Conservation (phyloP, 2,113 vertebrate species). For the Natator depressus region DNA sequence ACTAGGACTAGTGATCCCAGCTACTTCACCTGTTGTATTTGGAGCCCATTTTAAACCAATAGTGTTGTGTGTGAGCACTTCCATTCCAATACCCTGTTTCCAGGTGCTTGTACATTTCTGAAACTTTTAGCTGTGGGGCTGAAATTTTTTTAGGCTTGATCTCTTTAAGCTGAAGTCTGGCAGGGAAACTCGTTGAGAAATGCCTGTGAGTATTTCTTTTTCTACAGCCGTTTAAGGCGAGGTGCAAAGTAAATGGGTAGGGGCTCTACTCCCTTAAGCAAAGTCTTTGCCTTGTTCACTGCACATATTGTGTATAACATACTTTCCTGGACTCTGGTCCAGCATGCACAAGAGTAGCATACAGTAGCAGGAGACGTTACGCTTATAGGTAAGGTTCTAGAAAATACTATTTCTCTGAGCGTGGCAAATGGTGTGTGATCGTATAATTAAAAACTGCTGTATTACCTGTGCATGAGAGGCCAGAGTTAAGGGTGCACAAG, state of each 20-base stretch:
- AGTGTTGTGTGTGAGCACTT: not conserved
- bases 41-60: not conserved
- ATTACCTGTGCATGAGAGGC: not conserved
- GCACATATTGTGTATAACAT: not conserved
- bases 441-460: not conserved
- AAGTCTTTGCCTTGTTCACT: fast-evolving
- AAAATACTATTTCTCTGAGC: fast-evolving
- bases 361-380: not conserved
- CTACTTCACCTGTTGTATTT: not conserved
- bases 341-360: not conserved
- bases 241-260: fast-evolving
- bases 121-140: not conserved
- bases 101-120: not conserved
- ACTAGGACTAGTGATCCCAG: not conserved
- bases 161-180: not conserved
- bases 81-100: not conserved
- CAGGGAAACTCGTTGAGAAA: not conserved
- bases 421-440: not conserved
- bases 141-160: not conserved
- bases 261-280: fast-evolving
- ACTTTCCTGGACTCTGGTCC: fast-evolving
- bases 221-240: not conserved
- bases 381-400: fast-evolving
- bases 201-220: not conserved
- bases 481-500: not conserved